Conservation (phyloP, 2,113 vertebrate species). For the Polypterus bichir region DNA sequence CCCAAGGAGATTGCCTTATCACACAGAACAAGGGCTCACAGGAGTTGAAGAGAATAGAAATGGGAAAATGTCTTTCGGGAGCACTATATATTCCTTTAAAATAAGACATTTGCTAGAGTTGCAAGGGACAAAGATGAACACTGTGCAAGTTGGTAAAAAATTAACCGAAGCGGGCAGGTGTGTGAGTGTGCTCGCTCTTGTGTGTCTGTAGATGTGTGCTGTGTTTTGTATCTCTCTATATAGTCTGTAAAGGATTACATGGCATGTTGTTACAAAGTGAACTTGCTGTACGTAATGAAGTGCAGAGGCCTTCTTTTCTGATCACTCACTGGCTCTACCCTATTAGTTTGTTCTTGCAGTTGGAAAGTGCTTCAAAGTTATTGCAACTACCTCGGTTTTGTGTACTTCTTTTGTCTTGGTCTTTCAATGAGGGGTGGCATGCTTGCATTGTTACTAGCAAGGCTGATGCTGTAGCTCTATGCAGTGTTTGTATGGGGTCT, state of each 20-base stretch:
- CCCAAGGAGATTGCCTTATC: conserved; percentile 79
- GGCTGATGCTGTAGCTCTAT: too few relatives aligned
- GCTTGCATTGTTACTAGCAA: too few relatives aligned
- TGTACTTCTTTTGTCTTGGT: too few relatives aligned
- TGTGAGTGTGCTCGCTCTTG: too few relatives aligned
- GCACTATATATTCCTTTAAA: conserved; percentile 67
- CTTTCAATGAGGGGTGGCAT: too few relatives aligned
- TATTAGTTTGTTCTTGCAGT: conserved; percentile 28
- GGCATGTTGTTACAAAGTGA: conserved; percentile 40
- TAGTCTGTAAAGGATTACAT: conserved; percentile 49
- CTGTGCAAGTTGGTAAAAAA: conserved; percentile 45
- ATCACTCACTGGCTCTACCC: conserved; percentile 27
- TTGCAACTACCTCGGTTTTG: too few relatives aligned
- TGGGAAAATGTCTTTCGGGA: conserved; percentile 69
- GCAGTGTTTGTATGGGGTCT: too few relatives aligned
- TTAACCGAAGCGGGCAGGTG: conserved; percentile 26
- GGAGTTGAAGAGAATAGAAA: conserved; percentile 70
- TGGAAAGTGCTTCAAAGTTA: too few relatives aligned
- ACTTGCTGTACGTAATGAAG: conserved; percentile 42
- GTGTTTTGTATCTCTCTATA: conserved; percentile 18
- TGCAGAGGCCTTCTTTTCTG: conserved; percentile 28
- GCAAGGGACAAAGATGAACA: conserved; percentile 59
- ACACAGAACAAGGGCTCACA: conserved; percentile 69
- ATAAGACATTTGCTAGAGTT: conserved; percentile 68
- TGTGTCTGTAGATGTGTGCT: too few relatives aligned